Percentiles rank a stretch among this genome's conserved stretches.
Conservation (phyloP, 2,113 vertebrate species). For the Notiomystis cincta region DNA sequence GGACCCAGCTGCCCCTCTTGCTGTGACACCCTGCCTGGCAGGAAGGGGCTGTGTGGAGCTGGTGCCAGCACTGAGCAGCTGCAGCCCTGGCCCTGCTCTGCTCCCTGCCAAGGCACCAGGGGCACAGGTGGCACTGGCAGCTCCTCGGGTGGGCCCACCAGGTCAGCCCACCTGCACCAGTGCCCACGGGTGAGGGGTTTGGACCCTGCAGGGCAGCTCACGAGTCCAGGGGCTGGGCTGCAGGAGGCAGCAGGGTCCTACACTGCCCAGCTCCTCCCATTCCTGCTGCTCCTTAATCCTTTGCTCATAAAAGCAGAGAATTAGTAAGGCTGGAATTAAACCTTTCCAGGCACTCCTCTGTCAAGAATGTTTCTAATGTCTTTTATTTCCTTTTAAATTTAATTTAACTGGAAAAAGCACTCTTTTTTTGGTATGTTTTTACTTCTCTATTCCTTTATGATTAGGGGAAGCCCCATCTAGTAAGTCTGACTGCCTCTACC, state of each 20-base stretch:
- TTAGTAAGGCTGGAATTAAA: neutral
- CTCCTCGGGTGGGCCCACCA: accelerated
- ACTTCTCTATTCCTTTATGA: neutral
- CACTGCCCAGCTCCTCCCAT: neutral
- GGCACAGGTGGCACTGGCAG: neutral
- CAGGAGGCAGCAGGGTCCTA: neutral
- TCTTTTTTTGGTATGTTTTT: neutral
- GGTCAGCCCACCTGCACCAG: neutral
- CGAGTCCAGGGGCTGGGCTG: accelerated
- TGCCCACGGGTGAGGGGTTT: accelerated
- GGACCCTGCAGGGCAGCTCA: neutral
- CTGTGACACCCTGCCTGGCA: accelerated
- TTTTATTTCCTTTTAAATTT: neutral
- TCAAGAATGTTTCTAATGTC: neutral
- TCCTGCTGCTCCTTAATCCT: neutral
- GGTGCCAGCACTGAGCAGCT: neutral
- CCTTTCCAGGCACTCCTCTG: neutral
- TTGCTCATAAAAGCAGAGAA: neutral
- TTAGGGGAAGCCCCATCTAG: neutral
- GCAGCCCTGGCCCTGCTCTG: neutral
- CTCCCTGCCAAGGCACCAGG: accelerated
- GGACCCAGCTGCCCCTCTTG: neutral
- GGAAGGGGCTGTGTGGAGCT: neutral
- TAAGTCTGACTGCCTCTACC: neutral
- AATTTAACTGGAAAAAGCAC: neutral